Percentiles rank a stretch among this genome's conserved stretches.
Evolutionary conservation across 2,797 vertebrate genomes (phyloP).

Genomic region (Lithobates sylvaticus): DNA sequence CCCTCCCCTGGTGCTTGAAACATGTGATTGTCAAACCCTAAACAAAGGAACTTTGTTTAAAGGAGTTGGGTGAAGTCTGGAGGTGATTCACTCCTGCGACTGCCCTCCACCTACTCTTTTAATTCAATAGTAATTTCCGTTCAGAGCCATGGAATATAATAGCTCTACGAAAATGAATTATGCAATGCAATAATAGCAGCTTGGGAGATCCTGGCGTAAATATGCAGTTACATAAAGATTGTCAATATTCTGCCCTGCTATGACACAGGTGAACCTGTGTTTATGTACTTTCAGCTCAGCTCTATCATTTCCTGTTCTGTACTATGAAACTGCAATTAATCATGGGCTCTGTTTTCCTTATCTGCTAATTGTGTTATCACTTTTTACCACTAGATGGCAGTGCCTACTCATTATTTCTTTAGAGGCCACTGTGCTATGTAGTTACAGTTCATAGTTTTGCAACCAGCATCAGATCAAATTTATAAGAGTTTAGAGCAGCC

Average conservation of each 20-base stretch:
- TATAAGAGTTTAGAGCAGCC: too few relatives aligned
- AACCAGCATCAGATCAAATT: background rate
- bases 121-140: too few relatives aligned
- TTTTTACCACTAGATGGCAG: background rate
- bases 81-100: too few relatives aligned
- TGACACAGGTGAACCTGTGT: background rate
- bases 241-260: background rate
- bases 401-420: background rate
- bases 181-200: background rate
- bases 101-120: too few relatives aligned
- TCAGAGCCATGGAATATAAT: too few relatives aligned
- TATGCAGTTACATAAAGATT: background rate
- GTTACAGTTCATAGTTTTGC: background rate
- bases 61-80: too few relatives aligned
- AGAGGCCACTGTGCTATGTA: too few relatives aligned
- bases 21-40: too few relatives aligned
- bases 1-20: too few relatives aligned
- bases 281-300: background rate
- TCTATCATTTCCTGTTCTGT: background rate
- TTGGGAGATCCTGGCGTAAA: background rate
- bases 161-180: background rate
- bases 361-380: background rate
- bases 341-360: background rate
- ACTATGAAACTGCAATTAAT: background rate
- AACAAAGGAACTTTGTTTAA: too few relatives aligned